phyloP scores from a whole-genome alignment of 1,140 invertebrate species.

The Alviniconcha marisindica region DNA sequence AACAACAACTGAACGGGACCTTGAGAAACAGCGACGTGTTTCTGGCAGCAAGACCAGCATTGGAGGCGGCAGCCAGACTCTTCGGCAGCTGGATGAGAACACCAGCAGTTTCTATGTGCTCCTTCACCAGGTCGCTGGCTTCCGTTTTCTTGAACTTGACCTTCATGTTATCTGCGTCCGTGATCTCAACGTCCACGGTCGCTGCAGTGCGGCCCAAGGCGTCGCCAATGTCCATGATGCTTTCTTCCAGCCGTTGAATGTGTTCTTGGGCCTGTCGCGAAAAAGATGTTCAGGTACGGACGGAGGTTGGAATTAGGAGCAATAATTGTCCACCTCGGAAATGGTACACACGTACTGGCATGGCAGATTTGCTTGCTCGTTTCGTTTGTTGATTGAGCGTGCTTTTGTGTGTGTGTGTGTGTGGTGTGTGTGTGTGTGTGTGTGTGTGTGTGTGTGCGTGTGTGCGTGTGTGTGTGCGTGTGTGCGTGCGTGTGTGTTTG shows the following conservation, averaged over 20 bases:
- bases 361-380: neutral
- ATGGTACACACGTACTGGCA: neutral
- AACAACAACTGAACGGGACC: too few species aligned
- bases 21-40: neutral
- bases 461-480: too few species aligned
- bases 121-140: neutral
- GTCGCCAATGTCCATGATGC: neutral
- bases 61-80: neutral
- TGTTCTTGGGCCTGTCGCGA: neutral
- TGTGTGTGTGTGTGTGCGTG: too few species aligned
- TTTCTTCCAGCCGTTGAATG: neutral
- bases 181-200: neutral
- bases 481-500: too few species aligned
- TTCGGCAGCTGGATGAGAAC: neutral
- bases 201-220: neutral
- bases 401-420: neutral
- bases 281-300: neutral
- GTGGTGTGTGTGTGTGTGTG: neutral
- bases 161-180: neutral
- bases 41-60: neutral
- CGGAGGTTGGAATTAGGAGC: neutral
- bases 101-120: neutral
- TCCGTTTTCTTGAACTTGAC: neutral
- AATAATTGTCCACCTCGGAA: neutral
- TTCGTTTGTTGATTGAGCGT: neutral